A percentile compares a stretch with the other conserved stretches of the same genome.
These are phyloP conservation scores for Cinclus cinclus DNA, from an alignment of 2,113 vertebrate species.

Conservation along the genomic window DNA sequence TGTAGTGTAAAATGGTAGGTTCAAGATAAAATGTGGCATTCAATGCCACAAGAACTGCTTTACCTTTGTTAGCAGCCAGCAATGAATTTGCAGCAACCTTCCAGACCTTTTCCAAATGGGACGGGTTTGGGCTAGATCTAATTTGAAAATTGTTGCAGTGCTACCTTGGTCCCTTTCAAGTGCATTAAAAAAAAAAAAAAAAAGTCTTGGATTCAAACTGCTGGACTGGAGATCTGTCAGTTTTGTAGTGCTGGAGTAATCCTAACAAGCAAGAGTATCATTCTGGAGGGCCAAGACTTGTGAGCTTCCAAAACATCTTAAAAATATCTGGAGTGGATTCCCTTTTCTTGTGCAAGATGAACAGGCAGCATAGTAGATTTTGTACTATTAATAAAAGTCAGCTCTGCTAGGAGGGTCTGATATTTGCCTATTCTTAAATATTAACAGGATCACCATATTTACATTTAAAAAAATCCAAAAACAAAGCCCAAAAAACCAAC, in stretches of 20 bases:
- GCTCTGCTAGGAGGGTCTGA: not conserved
- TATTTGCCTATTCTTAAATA: not conserved
- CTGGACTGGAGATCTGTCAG: not conserved
- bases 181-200: not conserved
- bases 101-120: not conserved
- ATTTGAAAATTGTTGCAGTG: not conserved
- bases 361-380: not conserved
- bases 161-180: rapidly evolving
- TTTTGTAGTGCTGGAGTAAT: not conserved
- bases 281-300: not conserved
- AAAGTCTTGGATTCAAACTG: not conserved
- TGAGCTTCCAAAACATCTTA: not conserved
- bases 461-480: not conserved
- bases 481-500: not conserved
- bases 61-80: not conserved
- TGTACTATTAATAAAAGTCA: not conserved
- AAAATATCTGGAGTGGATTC: not conserved
- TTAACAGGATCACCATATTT: not conserved
- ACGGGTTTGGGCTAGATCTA: not conserved
- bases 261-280: not conserved
- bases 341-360: rapidly evolving
- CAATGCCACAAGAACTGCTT: not conserved
- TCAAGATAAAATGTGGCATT: not conserved
- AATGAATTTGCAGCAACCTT: not conserved
- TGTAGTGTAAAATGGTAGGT: not conserved